Evolutionary conservation across 1,140 invertebrate genomes (phyloP).

Genomic region (Calephelis nemesis): DNA sequence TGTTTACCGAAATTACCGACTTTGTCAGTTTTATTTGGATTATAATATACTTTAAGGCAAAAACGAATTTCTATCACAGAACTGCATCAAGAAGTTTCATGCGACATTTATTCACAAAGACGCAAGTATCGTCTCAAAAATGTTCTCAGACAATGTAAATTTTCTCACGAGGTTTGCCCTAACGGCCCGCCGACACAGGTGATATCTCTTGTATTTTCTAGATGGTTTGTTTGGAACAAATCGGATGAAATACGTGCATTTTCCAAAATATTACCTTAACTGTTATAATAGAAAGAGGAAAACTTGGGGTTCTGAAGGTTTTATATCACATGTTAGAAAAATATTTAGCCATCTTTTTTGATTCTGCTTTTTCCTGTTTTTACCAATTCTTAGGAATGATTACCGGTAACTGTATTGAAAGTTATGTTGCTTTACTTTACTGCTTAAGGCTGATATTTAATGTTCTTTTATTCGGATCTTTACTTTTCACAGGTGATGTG

Average conservation of each 20-base stretch:
- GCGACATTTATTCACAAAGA: slow-evolving; percentile 9
- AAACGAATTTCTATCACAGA: background rate
- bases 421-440: too few relatives aligned
- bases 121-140: background rate
- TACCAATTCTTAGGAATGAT: too few relatives aligned
- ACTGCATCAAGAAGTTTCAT: background rate
- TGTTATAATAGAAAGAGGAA: slow-evolving; percentile 4
- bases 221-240: slow-evolving; percentile 15
- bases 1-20: too few relatives aligned
- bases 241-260: slow-evolving; percentile 12
- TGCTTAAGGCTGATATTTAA: too few relatives aligned
- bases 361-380: too few relatives aligned
- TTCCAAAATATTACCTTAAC: slow-evolving; percentile 9
- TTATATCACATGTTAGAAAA: background rate
- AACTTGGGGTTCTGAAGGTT: background rate
- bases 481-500: too few relatives aligned
- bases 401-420: too few relatives aligned
- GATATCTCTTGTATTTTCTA: slow-evolving; percentile 18
- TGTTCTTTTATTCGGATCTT: too few relatives aligned
- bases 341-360: too few relatives aligned
- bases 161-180: slow-evolving; percentile 19
- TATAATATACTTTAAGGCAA: too few relatives aligned
- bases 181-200: slow-evolving; percentile 8
- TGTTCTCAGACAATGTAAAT: slow-evolving; percentile 18
- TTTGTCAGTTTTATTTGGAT: too few relatives aligned